Evolutionary conservation across 2,888 invertebrate genomes (phyloP), one percentile per base, ranked within the genome.

Genomic region (Agrotis segetum): DNA sequence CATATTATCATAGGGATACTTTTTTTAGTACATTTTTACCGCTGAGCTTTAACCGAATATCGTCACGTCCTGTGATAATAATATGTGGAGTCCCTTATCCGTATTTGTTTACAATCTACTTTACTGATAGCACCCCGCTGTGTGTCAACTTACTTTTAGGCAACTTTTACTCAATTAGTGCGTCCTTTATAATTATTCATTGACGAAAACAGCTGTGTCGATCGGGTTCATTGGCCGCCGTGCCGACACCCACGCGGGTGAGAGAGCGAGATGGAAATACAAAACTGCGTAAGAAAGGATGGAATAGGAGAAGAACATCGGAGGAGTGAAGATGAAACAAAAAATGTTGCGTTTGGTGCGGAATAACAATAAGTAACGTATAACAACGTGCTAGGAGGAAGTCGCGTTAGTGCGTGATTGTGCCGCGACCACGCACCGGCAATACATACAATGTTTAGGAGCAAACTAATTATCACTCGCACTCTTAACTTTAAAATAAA

Each of bases 171-270:
- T 74, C 70, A 74, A 85, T 86, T 84, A 82, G 79, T 82, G 74
- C 78, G 83, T 84, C 81, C 85, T 85, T 83, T 83, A 79, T 83
- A 82, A 85, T 86, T 87, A 86, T 86, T 88, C 84, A 89, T 86
- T 88, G 86, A 88, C 85, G 71, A 89, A 92, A 92, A 91, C 93
- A 93, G 92, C 93, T 92, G 93, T 88, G 83, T 74, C 83, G 53
- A 74, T 79, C 74, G 87, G 85, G 93, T 91, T 94, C 93, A 91
- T 74, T 89, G 92, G 80, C 92, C 93, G 89, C 84, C 87, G 89
- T 85, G 85, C 85, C 83, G 71, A 88, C 89, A 91, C 91, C 91
- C 90, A 92, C 90, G 87, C 88, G 73, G 68, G 34, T 71, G 87
- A 75, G 81, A 29, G 86, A 90, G 82, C 62, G 87, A 87, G 87